Evolutionary conservation across 2,113 vertebrate genomes (phyloP).

Genomic region (Suncus etruscus): DNA sequence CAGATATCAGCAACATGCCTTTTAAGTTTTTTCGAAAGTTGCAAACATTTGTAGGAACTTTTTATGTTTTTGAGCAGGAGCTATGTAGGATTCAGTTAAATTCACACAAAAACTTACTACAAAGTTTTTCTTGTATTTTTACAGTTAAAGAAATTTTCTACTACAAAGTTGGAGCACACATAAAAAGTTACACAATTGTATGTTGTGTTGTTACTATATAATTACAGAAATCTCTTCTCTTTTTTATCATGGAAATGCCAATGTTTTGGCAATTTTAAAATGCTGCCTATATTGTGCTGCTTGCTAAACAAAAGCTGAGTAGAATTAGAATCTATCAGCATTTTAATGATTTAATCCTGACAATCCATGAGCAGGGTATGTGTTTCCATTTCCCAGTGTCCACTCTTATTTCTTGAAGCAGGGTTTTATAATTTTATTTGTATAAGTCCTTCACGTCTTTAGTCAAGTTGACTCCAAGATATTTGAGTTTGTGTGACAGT

Average conservation of each 20-base stretch:
- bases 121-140: background rate
- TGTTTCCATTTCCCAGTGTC: too few relatives aligned
- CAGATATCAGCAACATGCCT: conserved; percentile 7
- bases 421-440: too few relatives aligned
- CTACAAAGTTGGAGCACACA: background rate
- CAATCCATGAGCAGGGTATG: too few relatives aligned
- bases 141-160: background rate
- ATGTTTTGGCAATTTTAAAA: background rate
- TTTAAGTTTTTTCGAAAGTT: conserved; percentile 33
- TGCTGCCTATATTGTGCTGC: background rate
- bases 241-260: background rate
- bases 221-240: background rate
- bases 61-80: background rate
- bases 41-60: background rate
- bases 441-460: too few relatives aligned
- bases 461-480: too few relatives aligned
- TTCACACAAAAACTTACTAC: background rate
- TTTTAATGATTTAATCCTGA: too few relatives aligned
- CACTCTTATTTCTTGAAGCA: too few relatives aligned
- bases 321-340: background rate
- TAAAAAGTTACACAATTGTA: background rate
- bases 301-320: background rate
- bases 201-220: background rate
- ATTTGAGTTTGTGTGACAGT: too few relatives aligned
- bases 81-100: background rate